Evolutionary conservation across 2,888 invertebrate species (phyloP).

Genomic region (Zele albiditarsus): DNA sequence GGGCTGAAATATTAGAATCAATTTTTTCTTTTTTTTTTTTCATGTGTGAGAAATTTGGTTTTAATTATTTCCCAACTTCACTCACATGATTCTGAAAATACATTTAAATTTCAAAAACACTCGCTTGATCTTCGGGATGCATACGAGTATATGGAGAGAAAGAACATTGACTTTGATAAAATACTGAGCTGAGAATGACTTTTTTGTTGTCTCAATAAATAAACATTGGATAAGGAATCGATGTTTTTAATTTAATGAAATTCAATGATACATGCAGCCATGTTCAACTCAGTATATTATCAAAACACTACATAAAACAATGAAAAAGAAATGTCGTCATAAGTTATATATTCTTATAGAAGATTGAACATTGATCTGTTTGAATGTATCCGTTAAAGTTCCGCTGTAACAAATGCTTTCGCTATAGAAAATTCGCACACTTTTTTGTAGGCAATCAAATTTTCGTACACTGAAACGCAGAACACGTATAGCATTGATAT

Average conservation of each 20-base stretch:
- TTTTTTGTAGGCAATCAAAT: not conserved
- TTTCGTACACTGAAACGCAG: constrained; percentile 51
- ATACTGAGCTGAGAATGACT: not conserved
- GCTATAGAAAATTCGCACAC: not conserved
- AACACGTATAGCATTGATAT: constrained; percentile 50
- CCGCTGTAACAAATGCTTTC: not conserved
- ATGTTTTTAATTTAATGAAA: not conserved
- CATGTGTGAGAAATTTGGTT: not conserved
- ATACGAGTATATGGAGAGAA: not conserved
- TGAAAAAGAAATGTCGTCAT: not conserved
- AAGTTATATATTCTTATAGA: not conserved
- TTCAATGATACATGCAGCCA: not conserved
- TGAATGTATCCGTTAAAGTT: constrained; percentile 10
- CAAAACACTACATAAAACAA: not conserved
- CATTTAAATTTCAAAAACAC: not conserved
- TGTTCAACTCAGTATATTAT: not conserved
- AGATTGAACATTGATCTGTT: not conserved
- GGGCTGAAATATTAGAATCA: constrained; percentile 42
- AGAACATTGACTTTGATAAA: not conserved
- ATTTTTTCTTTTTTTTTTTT: not conserved
- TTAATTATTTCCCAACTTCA: constrained; percentile 31
- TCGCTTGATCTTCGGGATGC: constrained; percentile 4
- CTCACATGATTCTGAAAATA: not conserved
- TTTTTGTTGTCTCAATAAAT: not conserved
- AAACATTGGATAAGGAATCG: not conserved